Percentiles rank a stretch among this genome's conserved stretches.
phyloP scores from a whole-genome alignment of 2,113 vertebrate genomes.

The Gadus chalcogrammus region DNA sequence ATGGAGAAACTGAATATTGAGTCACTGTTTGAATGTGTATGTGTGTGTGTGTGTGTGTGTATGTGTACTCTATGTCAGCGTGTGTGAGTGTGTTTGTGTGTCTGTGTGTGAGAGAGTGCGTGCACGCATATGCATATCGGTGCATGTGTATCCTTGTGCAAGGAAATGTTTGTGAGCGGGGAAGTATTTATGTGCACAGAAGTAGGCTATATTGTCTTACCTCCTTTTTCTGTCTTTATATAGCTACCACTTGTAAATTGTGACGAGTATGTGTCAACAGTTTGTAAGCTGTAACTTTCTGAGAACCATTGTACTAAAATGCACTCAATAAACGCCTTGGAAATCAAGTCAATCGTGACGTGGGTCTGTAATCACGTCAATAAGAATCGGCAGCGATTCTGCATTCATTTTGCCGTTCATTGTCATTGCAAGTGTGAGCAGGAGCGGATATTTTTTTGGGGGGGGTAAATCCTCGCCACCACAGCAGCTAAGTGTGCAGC shows the following conservation, averaged over 20 bases:
- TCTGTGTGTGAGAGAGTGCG: constrained; percentile 16
- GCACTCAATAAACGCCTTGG: constrained; percentile 80
- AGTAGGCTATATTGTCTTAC: constrained; percentile 62
- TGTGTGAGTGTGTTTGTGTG: constrained; percentile 21
- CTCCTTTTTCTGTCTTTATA: constrained; percentile 59
- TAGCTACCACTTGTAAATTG: constrained; percentile 78
- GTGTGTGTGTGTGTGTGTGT: constrained; percentile 32
- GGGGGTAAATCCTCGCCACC: too few species aligned
- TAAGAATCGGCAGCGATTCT: neutral
- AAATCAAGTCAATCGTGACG: constrained; percentile 62
- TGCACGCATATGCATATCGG: neutral
- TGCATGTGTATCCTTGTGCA: neutral
- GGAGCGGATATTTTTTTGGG: too few species aligned
- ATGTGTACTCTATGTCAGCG: neutral
- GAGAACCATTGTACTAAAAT: constrained; percentile 82
- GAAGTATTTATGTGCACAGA: constrained; percentile 47
- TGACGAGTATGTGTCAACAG: constrained; percentile 77
- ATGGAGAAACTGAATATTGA: constrained; percentile 43
- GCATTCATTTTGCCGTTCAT: neutral
- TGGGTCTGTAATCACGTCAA: constrained; percentile 21
- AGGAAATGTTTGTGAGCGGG: constrained; percentile 45
- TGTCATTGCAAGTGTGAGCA: too few species aligned
- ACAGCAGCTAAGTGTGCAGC: too few species aligned
- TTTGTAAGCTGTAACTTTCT: constrained; percentile 82
- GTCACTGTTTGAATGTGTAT: constrained; percentile 30